Conservation (phyloP, 2,888 invertebrate genomes). For the Ichneumoninae sp. region DNA sequence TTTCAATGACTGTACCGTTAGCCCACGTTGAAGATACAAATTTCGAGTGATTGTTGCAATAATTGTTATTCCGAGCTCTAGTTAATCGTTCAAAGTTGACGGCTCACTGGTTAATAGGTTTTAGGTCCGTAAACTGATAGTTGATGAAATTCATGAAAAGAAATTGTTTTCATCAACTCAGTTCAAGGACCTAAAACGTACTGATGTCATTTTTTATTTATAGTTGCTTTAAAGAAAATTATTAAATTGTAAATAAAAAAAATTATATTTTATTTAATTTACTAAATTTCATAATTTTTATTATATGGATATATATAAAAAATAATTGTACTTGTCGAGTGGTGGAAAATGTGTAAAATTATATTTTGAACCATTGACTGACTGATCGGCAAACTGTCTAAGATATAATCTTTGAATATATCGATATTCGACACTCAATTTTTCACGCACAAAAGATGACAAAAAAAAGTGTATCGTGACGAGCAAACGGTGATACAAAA, state of each 20-base stretch:
- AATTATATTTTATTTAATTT: no score
- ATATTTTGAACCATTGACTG: neutral
- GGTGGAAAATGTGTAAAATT: neutral
- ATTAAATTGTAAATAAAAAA: no score
- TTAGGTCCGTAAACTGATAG: neutral
- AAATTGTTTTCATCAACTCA: no score
- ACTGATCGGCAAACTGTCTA: slow-evolving; percentile 18
- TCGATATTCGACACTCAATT: neutral
- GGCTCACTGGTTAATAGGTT: neutral
- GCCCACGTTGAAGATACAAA: slow-evolving; percentile 16
- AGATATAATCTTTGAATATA: slow-evolving; percentile 24
- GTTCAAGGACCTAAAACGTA: no score
- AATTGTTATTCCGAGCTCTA: slow-evolving; percentile 1
- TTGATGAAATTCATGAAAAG: no score
- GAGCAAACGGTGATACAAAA: slow-evolving; percentile 29
- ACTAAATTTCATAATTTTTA: no score
- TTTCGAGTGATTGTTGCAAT: neutral
- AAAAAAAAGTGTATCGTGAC: slow-evolving; percentile 44
- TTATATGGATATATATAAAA: no score
- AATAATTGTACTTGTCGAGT: neutral
- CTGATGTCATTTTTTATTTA: no score
- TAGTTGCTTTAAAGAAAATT: no score
- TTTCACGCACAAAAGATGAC: slow-evolving; percentile 44
- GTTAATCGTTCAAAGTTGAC: neutral
- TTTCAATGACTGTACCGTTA: slow-evolving; percentile 13